A percentile compares a stretch with the other conserved stretches of the same genome.
Conservation (phyloP, 2,113 vertebrate species). For the Hystrix brachyura region DNA sequence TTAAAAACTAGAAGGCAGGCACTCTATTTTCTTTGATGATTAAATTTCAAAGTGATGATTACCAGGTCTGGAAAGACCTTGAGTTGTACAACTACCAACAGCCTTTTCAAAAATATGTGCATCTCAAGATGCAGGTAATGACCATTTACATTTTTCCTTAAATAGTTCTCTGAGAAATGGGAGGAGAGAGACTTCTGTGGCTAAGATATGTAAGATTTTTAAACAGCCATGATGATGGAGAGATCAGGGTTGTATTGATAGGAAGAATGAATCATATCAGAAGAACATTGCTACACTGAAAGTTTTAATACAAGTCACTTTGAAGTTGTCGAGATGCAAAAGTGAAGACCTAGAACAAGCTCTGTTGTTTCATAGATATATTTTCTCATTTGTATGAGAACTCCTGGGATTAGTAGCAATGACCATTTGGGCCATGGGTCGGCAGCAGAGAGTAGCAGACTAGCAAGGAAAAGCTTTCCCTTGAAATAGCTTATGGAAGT, state of each 20-base stretch:
- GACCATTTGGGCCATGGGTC: neutral
- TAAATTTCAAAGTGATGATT: neutral
- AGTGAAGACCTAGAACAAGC: neutral
- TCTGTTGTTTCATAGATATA: neutral
- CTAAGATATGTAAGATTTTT: neutral
- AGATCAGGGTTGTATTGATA: accelerated
- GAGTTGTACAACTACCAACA: neutral
- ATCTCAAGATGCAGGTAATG: neutral
- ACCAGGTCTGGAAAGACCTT: neutral
- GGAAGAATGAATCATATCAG: neutral
- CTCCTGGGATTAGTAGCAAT: neutral
- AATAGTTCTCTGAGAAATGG: neutral
- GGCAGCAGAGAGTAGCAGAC: neutral
- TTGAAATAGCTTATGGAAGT: neutral
- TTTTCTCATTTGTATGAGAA: neutral
- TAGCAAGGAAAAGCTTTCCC: neutral
- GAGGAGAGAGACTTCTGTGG: accelerated
- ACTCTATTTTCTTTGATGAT: neutral
- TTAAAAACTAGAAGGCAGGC: neutral
- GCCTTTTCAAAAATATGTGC: neutral
- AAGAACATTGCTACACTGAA: neutral
- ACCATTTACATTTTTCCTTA: neutral
- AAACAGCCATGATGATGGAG: neutral
- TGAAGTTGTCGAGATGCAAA: neutral
- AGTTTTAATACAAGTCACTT: neutral